Evolutionary conservation across 2,797 vertebrate genomes (phyloP).

Genomic region (Labroides dimidiatus): DNA sequence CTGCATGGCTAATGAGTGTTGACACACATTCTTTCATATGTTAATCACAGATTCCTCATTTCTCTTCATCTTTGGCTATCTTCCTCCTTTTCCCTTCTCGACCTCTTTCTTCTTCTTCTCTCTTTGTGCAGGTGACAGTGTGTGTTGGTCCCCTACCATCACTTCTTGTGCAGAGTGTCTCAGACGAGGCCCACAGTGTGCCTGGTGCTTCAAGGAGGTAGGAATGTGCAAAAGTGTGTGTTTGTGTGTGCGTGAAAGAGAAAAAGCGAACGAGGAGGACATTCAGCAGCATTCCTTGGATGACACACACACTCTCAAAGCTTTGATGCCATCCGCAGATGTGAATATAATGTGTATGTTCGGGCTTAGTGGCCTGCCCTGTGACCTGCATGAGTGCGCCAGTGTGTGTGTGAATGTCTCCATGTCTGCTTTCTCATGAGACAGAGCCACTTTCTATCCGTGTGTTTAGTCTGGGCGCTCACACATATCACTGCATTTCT

Average conservation of each 20-base stretch:
- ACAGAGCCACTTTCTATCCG: conserved; percentile 38
- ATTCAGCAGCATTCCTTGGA: conserved; percentile 62
- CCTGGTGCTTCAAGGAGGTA: conserved; percentile 98
- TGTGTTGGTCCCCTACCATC: conserved; percentile 86
- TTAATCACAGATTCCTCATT: conserved; percentile 57
- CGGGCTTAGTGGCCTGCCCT: conserved; percentile 44
- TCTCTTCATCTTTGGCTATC: neutral
- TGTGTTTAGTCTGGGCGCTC: conserved; percentile 67
- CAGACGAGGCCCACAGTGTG: conserved; percentile 91
- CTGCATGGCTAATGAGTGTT: conserved; percentile 60
- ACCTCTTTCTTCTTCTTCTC: neutral
- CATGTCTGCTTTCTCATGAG: conserved; percentile 50
- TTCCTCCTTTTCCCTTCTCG: neutral
- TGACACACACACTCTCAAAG: conserved; percentile 52
- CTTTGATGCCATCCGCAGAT: conserved; percentile 63
- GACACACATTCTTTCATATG: conserved; percentile 66
- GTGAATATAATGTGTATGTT: conserved; percentile 69
- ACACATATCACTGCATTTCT: conserved; percentile 37
- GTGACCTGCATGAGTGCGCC: conserved; percentile 39
- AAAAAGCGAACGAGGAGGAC: conserved; percentile 30
- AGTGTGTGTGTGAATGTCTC: conserved; percentile 51
- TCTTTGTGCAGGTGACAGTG: conserved; percentile 85
- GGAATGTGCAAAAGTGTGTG: conserved; percentile 24
- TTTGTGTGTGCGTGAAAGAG: conserved; percentile 11
- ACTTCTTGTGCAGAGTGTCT: conserved; percentile 91